Conservation (phyloP, 2,888 invertebrate species). For the Frankliniella intonsa region DNA sequence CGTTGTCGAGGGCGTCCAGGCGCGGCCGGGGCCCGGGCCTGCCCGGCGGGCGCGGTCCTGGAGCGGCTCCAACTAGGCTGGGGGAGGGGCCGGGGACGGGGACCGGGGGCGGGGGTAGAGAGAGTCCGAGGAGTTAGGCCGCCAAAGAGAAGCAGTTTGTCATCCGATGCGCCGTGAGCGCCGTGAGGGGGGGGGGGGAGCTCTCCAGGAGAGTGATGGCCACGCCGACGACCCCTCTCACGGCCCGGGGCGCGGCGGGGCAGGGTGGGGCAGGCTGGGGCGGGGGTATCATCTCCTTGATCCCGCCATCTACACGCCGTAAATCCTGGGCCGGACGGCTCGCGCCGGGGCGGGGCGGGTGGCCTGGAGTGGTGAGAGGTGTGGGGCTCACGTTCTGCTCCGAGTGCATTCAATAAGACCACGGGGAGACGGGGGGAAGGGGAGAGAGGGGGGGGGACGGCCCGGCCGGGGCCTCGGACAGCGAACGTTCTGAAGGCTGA, state of each 20-base stretch:
- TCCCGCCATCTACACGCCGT: slow-evolving; percentile 23
- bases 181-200: background rate
- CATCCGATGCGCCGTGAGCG: background rate
- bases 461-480: too few relatives aligned
- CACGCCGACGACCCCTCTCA: background rate
- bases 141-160: slow-evolving; percentile 6
- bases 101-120: background rate
- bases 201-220: slow-evolving; percentile 5
- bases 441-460: too few relatives aligned
- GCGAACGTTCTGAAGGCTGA: too few relatives aligned
- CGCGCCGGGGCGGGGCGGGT: background rate
- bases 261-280: too few relatives aligned
- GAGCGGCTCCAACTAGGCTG: background rate
- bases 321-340: background rate
- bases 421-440: too few relatives aligned
- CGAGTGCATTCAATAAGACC: too few relatives aligned
- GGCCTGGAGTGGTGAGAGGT: background rate
- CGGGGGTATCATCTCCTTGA: background rate
- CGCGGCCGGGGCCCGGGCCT: background rate
- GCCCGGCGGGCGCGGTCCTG: background rate
- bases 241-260: too few relatives aligned
- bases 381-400: too few relatives aligned
- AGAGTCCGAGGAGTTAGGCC: background rate
- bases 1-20: too few relatives aligned
- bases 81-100: too few relatives aligned